These are phyloP conservation scores for Darevskia nairensis DNA, from an alignment of 2,797 vertebrate species.

Conservation along the genomic window DNA sequence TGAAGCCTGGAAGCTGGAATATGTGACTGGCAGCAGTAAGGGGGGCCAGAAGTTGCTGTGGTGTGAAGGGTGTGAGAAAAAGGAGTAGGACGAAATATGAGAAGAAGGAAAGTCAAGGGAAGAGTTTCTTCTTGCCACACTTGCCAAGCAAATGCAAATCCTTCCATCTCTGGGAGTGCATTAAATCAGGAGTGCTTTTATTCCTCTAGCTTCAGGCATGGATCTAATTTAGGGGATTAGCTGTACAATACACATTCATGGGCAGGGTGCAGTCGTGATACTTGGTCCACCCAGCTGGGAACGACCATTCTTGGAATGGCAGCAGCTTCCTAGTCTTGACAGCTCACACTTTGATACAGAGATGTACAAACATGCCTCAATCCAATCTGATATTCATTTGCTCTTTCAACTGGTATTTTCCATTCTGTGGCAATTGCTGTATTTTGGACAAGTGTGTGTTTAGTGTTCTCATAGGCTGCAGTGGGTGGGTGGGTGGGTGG, in stretches of 20 bases:
- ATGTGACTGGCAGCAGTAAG: constrained; percentile 23
- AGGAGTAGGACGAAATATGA: constrained; percentile 46
- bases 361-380: neutral
- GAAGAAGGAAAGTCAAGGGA: constrained; percentile 15
- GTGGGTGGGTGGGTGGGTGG: too few species aligned
- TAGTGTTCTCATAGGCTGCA: too few species aligned
- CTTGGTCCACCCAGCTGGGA: neutral
- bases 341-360: neutral
- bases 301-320: neutral
- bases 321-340: neutral
- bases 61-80: constrained; percentile 37
- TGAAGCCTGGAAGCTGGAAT: neutral
- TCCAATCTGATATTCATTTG: too few species aligned
- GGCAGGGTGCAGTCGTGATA: neutral
- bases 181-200: neutral
- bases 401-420: too few species aligned
- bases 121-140: constrained; percentile 45
- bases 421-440: too few species aligned
- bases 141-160: constrained; percentile 17
- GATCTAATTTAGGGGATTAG: constrained; percentile 11
- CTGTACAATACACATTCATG: neutral
- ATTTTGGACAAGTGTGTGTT: too few species aligned
- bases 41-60: constrained; percentile 35
- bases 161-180: constrained; percentile 3
- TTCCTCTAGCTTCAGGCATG: neutral